These are phyloP conservation scores for Phyllostomus discolor DNA, from an alignment of 2,113 vertebrate genomes.

Conservation along the genomic window DNA sequence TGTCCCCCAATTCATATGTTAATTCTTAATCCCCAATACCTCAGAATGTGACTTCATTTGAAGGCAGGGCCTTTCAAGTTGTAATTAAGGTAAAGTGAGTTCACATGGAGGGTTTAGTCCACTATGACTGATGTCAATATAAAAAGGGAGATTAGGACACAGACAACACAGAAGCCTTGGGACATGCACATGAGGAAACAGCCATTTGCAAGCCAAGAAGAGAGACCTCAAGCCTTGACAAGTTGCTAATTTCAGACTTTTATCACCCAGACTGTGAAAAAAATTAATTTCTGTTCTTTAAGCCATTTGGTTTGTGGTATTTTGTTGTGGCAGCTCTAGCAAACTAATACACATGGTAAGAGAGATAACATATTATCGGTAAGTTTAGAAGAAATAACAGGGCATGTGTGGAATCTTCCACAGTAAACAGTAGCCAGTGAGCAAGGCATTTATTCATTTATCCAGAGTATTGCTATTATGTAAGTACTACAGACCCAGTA, in stretches of 20 bases:
- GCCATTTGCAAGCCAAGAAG: not conserved
- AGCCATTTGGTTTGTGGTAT: not conserved
- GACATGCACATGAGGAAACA: not conserved
- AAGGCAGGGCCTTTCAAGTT: not conserved
- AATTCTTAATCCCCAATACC: not conserved
- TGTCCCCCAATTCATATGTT: not conserved
- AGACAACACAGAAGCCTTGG: not conserved
- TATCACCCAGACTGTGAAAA: not conserved
- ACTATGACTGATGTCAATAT: not conserved
- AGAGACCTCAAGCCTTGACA: not conserved
- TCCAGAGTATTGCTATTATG: not conserved
- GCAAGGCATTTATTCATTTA: not conserved
- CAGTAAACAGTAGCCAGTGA: not conserved
- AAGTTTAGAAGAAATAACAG: not conserved
- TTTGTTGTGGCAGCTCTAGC: not conserved
- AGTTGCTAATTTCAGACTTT: not conserved
- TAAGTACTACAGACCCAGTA: not conserved
- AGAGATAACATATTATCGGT: not conserved
- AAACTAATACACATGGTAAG: not conserved
- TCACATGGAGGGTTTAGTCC: not conserved
- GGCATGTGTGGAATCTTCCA: not conserved
- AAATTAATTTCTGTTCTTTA: not conserved
- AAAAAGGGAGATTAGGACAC: not conserved
- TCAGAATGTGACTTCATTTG: not conserved
- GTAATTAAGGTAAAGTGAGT: not conserved